Evolutionary conservation across 2,888 invertebrate genomes (phyloP), one percentile per base, ranked within the genome.

Genomic region (Agapetus fuscipes): DNA sequence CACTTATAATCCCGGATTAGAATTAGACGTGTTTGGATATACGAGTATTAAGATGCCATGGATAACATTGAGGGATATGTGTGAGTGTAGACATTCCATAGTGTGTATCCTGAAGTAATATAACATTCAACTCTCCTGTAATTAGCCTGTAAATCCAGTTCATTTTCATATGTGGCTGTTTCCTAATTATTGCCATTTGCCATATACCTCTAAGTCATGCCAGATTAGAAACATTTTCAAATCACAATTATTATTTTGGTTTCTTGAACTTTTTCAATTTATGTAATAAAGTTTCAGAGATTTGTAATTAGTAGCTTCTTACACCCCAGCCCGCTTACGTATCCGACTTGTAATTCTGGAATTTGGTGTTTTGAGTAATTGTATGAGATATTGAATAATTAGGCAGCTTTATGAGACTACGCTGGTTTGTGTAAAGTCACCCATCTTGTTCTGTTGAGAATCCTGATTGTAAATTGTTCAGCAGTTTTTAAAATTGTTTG

Each of bases 81-180:
- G 44, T 47, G 44, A 34, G 41, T 39, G 47, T 39, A 42, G 44
- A 47, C 47, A 47, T 47, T 47, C 47, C 48, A 48, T 45, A 37
- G 40, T 31, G 31, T 45, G 37, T 37, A 31, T 34, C 39, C 31
- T 17, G 36, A 34, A 36, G 28, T 28, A 29, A 14, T 38, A 16
- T 35, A 31, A 16, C 14, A 29, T 33, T 30, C 35, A 34, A 32
- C 16, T 26, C 28, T 29, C 3, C 11, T 24, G 25, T 26, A 26
- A 28, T 17, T 39, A 43, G 33, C 24, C 31, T 27, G 28, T 37
- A 34, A 43, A 39, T 28, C 30, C 35, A 25, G 34, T 27, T 42
- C 15, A 30, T 38, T 37, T 39, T 36, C 32, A 32, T 33, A 39
- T 28, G 34, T 40, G 40, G 44, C 44, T 44, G 37, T 29, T 37